Evolutionary conservation across 2,113 vertebrate genomes (phyloP).

Genomic region (Psilopsiagon aurifrons): DNA sequence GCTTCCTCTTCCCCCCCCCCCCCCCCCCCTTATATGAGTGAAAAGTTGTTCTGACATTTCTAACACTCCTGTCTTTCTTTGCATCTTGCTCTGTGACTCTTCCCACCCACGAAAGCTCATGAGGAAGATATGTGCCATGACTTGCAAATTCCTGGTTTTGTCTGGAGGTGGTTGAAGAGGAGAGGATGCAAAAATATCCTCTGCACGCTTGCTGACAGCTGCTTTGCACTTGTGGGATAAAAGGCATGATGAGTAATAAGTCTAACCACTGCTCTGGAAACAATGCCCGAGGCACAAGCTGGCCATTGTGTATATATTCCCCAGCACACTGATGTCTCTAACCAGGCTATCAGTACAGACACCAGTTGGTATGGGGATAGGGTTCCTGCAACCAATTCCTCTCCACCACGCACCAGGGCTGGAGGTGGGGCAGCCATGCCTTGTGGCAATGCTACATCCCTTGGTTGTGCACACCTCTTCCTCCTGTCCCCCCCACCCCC

Average conservation of each 20-base stretch:
- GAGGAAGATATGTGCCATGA: constrained; percentile 83
- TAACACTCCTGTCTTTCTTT: not conserved
- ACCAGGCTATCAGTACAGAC: not conserved
- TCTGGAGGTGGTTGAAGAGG: constrained; percentile 47
- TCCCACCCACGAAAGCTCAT: constrained; percentile 66
- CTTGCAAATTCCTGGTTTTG: constrained; percentile 27
- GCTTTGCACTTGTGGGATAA: not conserved
- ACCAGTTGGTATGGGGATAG: not conserved
- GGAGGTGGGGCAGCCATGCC: not conserved
- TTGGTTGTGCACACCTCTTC: rapidly evolving
- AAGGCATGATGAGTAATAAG: not conserved
- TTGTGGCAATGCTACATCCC: not conserved
- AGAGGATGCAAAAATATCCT: constrained; percentile 18
- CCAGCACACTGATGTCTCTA: not conserved
- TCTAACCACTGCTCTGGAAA: not conserved
- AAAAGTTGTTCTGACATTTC: not conserved
- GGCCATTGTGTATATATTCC: not conserved
- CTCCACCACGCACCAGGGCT: rapidly evolving
- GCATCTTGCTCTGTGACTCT: constrained; percentile 50
- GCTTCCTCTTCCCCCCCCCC: rapidly evolving
- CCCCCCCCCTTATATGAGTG: not conserved
- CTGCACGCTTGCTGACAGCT: not conserved
- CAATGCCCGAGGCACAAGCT: not conserved
- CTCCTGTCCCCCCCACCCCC: not conserved
- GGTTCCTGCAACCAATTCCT: not conserved